Evolutionary conservation across 2,113 vertebrate genomes (phyloP).

Genomic region (Elaphurus davidianus): DNA sequence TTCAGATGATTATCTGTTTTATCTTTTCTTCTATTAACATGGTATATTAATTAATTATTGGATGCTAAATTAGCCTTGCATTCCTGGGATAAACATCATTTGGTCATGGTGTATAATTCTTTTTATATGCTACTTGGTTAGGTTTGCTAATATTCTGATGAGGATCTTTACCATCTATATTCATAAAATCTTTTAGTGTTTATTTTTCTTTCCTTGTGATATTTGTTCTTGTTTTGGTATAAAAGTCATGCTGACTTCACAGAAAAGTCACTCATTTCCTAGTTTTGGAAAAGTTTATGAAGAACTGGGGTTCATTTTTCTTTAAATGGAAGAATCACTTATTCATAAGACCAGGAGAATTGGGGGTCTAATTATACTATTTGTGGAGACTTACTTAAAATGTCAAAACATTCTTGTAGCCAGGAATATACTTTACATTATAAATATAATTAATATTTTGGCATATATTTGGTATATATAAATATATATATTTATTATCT

Average conservation of each 20-base stretch:
- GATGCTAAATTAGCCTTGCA: background rate
- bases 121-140: background rate
- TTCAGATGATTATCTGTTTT: background rate
- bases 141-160: background rate
- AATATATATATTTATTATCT: background rate
- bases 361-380: background rate
- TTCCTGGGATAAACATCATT: background rate
- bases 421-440: background rate
- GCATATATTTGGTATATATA: no score
- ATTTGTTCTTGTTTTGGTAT: background rate
- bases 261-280: background rate
- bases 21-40: background rate
- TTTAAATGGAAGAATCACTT: background rate
- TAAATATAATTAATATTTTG: background rate
- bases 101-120: background rate
- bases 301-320: background rate
- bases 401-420: background rate
- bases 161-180: background rate
- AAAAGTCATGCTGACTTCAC: background rate
- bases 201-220: background rate
- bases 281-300: background rate
- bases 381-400: background rate
- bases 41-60: background rate
- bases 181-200: background rate
- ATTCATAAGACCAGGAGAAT: background rate